A percentile compares a stretch with the other conserved stretches of the same genome.
Evolutionary conservation across 2,797 vertebrate genomes (phyloP).

Genomic region (Emydoidea blandingii): DNA sequence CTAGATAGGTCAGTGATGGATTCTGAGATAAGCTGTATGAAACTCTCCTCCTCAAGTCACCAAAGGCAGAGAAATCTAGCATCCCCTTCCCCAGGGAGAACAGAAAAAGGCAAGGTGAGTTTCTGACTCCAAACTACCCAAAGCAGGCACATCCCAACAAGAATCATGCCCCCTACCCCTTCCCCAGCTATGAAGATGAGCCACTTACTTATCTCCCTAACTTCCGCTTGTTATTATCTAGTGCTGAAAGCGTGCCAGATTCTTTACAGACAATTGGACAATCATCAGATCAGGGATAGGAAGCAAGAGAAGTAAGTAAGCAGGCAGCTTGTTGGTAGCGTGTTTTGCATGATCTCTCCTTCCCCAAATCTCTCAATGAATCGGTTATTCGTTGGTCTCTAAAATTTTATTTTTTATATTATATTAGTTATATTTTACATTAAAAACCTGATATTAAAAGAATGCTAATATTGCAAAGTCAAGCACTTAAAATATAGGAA

Average conservation of each 20-base stretch:
- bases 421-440: not conserved
- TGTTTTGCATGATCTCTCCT: not conserved
- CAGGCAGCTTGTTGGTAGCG: not conserved
- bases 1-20: not conserved
- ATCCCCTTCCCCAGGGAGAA: not conserved
- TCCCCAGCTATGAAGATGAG: not conserved
- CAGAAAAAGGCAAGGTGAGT: fast-evolving
- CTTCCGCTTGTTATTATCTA: not conserved
- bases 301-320: not conserved
- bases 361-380: not conserved
- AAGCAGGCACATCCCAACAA: fast-evolving
- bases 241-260: not conserved
- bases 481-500: not conserved
- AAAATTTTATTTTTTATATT: not conserved
- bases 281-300: not conserved
- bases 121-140: not conserved
- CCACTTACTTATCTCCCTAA: not conserved
- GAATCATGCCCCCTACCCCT: not conserved
- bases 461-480: not conserved
- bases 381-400: not conserved
- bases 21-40: not conserved
- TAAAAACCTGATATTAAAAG: not conserved
- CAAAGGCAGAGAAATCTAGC: not conserved
- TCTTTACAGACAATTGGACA: not conserved
- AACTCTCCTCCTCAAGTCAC: not conserved